Base-by-base conservation (phyloP, 2,888 invertebrate genomes). In the Spodoptera picta region DNA sequence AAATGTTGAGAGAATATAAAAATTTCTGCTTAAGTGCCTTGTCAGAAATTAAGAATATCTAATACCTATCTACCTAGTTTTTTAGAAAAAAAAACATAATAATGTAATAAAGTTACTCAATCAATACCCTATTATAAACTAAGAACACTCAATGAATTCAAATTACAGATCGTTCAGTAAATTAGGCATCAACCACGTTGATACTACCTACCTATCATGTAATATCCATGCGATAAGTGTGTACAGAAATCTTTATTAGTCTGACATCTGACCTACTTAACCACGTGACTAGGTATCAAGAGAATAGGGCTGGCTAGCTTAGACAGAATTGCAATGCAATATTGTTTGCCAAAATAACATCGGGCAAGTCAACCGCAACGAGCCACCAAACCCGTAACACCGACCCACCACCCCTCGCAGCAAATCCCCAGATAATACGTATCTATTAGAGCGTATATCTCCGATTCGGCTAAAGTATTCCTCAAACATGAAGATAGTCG, bases 401-500 rank as follows among this genome's bases (percentile, higher is more conserved):
- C 78, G 82, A 86, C 87, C 87, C 86, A 83, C 82, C 82, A 81
- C 86, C 85, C 83, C 86, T 87, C 87, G 82, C 83, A 84, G 81
- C 86, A 89, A 89, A 92, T 92, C 90, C 87, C 87, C 88, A 90
- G 91, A 92, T 92, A 93, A 91, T 91, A 93, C 91, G 90, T 90
- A 92, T 92, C 91, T 92, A 93, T 92, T 93, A 92, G 90, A 92
- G 92, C 90, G 90, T 92, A 91, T 92, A 92, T 91, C 92, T 92
- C 88, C 90, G 92, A 93, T 93, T 92, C 92, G 89, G 85, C 90
- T 89, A 91, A 92, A 93, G 92, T 92, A 93, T 93, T 93, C 90
- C 90, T 92, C 93, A 93, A 93, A 93, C 92, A 92, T 91, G 90
- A 92, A 93, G 92, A 92, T 92, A 92, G 92, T 92, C 91, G 90